Evolutionary conservation across 2,888 invertebrate species (phyloP).

Genomic region (Sarcophaga subvicina): DNA sequence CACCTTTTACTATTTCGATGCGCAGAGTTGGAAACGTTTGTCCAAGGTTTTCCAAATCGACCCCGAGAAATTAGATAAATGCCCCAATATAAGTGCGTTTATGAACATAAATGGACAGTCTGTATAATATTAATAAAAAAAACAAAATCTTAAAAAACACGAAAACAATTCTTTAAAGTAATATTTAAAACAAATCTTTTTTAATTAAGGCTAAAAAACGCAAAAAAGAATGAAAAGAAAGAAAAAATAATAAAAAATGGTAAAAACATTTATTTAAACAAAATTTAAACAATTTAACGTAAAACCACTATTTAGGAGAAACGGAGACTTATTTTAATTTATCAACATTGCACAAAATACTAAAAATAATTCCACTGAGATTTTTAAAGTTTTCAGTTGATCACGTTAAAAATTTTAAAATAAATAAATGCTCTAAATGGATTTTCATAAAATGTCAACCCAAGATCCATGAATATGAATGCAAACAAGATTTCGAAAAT

Average conservation of each 20-base stretch:
- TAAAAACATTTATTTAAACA: conserved; percentile 51
- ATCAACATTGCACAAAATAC: too few relatives aligned
- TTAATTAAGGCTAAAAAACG: conserved; percentile 70
- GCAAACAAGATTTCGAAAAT: too few relatives aligned
- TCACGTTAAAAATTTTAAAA: too few relatives aligned
- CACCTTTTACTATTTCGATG: conserved; percentile 99
- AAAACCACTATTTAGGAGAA: neutral
- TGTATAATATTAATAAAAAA: conserved; percentile 82
- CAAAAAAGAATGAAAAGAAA: conserved; percentile 57
- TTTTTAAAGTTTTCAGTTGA: too few relatives aligned
- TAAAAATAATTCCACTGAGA: too few relatives aligned
- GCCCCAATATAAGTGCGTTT: conserved; percentile 82
- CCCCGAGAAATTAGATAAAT: conserved; percentile 98
- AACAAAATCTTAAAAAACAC: conserved; percentile 72
- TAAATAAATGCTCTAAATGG: too few relatives aligned
- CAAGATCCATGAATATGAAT: too few relatives aligned
- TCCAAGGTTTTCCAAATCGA: conserved; percentile 99
- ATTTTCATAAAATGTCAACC: too few relatives aligned
- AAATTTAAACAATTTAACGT: neutral
- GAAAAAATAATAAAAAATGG: conserved; percentile 69
- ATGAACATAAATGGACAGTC: conserved; percentile 82
- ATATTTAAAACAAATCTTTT: conserved; percentile 70
- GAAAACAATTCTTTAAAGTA: conserved; percentile 73
- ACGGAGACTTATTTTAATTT: neutral
- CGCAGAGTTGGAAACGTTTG: conserved; percentile 99